Percentiles rank a stretch among this genome's conserved stretches.
phyloP scores from a whole-genome alignment of 2,113 vertebrate species.

The Zosterops japonicus region DNA sequence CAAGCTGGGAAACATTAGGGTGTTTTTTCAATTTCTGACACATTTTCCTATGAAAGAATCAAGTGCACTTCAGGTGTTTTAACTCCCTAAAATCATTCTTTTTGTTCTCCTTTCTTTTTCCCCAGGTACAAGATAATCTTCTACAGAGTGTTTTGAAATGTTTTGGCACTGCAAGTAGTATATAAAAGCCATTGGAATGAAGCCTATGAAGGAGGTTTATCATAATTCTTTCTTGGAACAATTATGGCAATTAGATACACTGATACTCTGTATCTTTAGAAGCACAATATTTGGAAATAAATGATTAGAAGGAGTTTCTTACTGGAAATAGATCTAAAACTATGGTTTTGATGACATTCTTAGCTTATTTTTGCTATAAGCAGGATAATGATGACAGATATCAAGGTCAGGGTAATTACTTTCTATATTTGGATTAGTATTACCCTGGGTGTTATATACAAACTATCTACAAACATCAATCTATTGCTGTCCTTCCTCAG shows the following conservation, averaged over 20 bases:
- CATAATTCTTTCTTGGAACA: slow-evolving; percentile 62
- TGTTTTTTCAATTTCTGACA: slow-evolving; percentile 14
- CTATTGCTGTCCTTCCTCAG: neutral
- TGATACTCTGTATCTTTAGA: slow-evolving; percentile 56
- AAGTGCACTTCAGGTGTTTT: slow-evolving; percentile 54
- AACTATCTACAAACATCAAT: slow-evolving; percentile 32
- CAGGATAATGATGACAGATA: slow-evolving; percentile 69
- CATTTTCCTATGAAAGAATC: slow-evolving; percentile 41
- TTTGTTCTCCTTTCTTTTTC: slow-evolving; percentile 53
- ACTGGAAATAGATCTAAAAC: slow-evolving; percentile 70
- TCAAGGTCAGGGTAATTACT: slow-evolving; percentile 74
- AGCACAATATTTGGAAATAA: slow-evolving; percentile 56
- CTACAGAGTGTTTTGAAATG: slow-evolving; percentile 56
- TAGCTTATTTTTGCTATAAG: slow-evolving; percentile 39
- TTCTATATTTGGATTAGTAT: slow-evolving; percentile 69
- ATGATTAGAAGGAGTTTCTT: slow-evolving; percentile 65
- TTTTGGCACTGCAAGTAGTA: slow-evolving; percentile 43
- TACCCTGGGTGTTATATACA: slow-evolving; percentile 32
- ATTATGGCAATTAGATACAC: slow-evolving; percentile 60
- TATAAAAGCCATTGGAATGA: slow-evolving; percentile 54
- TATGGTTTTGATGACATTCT: slow-evolving; percentile 63
- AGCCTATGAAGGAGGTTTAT: slow-evolving; percentile 45
- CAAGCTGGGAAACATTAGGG: neutral
- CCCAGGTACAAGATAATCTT: slow-evolving; percentile 34
- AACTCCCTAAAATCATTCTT: slow-evolving; percentile 47